Evolutionary conservation across 2,888 invertebrate genomes (phyloP), one percentile per base, ranked within the genome.

Genomic region (Ochropleura plecta): DNA sequence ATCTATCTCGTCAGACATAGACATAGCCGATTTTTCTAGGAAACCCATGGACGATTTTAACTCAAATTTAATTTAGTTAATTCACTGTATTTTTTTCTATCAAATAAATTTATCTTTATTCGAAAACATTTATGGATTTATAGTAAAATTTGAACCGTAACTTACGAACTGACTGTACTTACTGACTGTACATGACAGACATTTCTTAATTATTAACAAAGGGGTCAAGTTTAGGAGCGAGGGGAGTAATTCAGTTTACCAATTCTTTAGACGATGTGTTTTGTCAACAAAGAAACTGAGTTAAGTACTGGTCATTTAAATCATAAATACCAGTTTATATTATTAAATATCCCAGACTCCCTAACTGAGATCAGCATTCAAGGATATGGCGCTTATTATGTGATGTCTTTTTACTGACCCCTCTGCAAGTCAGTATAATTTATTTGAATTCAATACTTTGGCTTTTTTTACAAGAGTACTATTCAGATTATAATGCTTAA

Each of bases 351-450:
- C 3, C 18, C 65, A 78, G 20, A 70, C 57, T 59, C 72, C 16
- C 49, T 51, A 44, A 64, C 70, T 57, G 53, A 63, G 16, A 70
- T 18, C 16, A 18, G 9, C 42, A 9, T 67, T 51, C 83, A 82
- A 73, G 79, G 79, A 70, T 59, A 70, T 20, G 2, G 46, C 20
- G 67, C 70, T 70, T 70, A 72, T 82, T 70, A 72, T 82, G 82
- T 66, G 44, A 18, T 12, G 16, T 46, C 7, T 60, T 65, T 18
- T 10, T 44, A 40, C 55, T 63, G 16, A 59, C 63, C 74, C 79
- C 60, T 64, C 14, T 20, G n/a, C 40, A 42, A 5, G 44, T 4
- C 12, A 46, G 63, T 70, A 20, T 30, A 30, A 62, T 66, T 65
- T 70, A 65, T 81, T 49, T 70, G 6, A 60, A 71, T 76, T 65